Evolutionary conservation across 2,888 invertebrate genomes (phyloP).

Genomic region (Cynaeus angustus): DNA sequence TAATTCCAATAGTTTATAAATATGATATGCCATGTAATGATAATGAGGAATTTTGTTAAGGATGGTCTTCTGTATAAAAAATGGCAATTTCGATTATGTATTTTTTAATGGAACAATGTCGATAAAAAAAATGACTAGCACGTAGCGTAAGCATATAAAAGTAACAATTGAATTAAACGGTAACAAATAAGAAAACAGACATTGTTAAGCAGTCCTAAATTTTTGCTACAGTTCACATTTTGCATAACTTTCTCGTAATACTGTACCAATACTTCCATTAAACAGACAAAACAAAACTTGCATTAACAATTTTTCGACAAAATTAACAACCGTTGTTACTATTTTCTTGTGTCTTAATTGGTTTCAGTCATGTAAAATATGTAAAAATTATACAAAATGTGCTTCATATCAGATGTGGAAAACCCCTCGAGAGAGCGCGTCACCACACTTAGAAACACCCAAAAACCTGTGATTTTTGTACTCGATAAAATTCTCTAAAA

Average conservation of each 20-base stretch:
- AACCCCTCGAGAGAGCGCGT: neutral
- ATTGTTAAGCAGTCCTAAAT: constrained; percentile 46
- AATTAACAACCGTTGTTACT: neutral
- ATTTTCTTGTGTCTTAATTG: neutral
- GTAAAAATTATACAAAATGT: constrained; percentile 26
- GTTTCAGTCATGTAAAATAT: constrained; percentile 1
- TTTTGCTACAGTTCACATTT: constrained; percentile 35
- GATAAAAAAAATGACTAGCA: constrained; percentile 68
- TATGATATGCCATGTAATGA: neutral
- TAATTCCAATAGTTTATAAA: too few species aligned
- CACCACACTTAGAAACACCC: constrained; percentile 2
- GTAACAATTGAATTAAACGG: constrained; percentile 53
- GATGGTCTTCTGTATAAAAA: neutral
- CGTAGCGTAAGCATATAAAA: constrained; percentile 62
- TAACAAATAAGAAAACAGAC: constrained; percentile 36
- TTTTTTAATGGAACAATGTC: constrained; percentile 60
- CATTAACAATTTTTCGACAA: neutral
- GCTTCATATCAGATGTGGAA: neutral
- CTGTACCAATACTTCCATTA: constrained; percentile 7
- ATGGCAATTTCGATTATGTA: constrained; percentile 44
- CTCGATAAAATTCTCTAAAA: neutral
- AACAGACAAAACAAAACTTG: neutral
- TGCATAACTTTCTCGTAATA: constrained; percentile 29
- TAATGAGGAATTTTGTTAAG: neutral
- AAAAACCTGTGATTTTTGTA: constrained; percentile 23